Percentiles rank a stretch among this genome's conserved stretches.
phyloP scores from a whole-genome alignment of 2,888 invertebrate genomes.

The Netelia inedita region DNA sequence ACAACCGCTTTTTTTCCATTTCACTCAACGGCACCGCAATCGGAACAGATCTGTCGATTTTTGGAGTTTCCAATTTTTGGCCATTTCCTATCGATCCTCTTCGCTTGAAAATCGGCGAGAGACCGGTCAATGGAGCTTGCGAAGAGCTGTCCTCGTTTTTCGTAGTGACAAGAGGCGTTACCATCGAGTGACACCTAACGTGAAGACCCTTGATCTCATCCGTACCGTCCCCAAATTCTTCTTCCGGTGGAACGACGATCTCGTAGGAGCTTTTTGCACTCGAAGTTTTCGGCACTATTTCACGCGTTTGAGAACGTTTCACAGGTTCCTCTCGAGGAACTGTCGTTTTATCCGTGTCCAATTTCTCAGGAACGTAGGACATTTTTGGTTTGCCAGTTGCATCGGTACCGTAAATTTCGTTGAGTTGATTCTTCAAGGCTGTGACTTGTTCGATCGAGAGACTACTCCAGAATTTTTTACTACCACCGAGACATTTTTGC shows the following conservation, averaged over 20 bases:
- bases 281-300: neutral
- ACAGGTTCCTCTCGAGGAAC: slow-evolving; percentile 4
- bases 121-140: slow-evolving; percentile 42
- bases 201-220: slow-evolving; percentile 77
- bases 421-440: slow-evolving; percentile 92
- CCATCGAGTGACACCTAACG: slow-evolving; percentile 83
- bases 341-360: slow-evolving; percentile 35
- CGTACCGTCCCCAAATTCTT: slow-evolving; percentile 66
- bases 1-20: slow-evolving; percentile 90
- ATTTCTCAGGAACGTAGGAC: slow-evolving; percentile 37
- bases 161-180: slow-evolving; percentile 71
- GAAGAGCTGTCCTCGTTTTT: slow-evolving; percentile 47
- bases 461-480: slow-evolving; percentile 93
- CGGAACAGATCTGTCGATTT: slow-evolving; percentile 68
- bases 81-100: slow-evolving; percentile 80
- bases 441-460: slow-evolving; percentile 94
- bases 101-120: slow-evolving; percentile 71
- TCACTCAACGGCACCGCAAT: slow-evolving; percentile 86
- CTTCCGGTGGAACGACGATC: slow-evolving; percentile 78
- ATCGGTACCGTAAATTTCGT: slow-evolving; percentile 92
- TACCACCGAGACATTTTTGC: slow-evolving; percentile 88
- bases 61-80: slow-evolving; percentile 73
- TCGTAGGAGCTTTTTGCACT: slow-evolving; percentile 74
- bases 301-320: slow-evolving; percentile 10
- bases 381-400: slow-evolving; percentile 76